phyloP scores from a whole-genome alignment of 2,797 vertebrate species.

The Argya squamiceps region DNA sequence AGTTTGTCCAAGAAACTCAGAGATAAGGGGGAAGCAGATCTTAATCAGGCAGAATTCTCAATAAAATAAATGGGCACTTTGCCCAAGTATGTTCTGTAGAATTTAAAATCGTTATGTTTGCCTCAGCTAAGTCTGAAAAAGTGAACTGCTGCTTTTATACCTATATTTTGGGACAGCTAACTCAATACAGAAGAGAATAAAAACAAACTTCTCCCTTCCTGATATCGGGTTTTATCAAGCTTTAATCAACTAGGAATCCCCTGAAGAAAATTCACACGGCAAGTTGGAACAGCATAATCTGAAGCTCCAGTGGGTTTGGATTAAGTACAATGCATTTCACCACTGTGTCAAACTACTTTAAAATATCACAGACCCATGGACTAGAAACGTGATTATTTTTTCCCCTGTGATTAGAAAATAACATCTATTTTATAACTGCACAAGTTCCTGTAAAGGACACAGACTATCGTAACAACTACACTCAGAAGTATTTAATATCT shows the following conservation, averaged over 20 bases:
- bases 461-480: neutral
- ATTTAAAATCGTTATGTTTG: neutral
- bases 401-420: neutral
- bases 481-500: neutral
- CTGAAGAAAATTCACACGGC: conserved; percentile 12
- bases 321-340: conserved; percentile 40
- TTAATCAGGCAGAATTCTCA: conserved; percentile 5
- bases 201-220: neutral
- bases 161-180: neutral
- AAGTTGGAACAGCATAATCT: conserved; percentile 47
- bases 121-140: neutral
- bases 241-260: neutral
- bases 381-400: neutral
- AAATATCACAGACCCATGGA: conserved; percentile 7
- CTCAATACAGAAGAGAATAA: neutral
- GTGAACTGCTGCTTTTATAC: neutral
- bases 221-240: neutral
- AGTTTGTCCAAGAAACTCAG: conserved; percentile 17
- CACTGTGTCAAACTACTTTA: conserved; percentile 1
- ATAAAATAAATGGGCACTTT: neutral
- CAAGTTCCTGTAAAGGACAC: neutral
- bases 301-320: conserved; percentile 29
- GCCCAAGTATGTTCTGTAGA: neutral
- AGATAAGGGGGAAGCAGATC: conserved; percentile 16
- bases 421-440: conserved; percentile 10